These are phyloP conservation scores for Cryptophagus acutangulus DNA, from an alignment of 2,888 invertebrate species.

Conservation along the genomic window DNA sequence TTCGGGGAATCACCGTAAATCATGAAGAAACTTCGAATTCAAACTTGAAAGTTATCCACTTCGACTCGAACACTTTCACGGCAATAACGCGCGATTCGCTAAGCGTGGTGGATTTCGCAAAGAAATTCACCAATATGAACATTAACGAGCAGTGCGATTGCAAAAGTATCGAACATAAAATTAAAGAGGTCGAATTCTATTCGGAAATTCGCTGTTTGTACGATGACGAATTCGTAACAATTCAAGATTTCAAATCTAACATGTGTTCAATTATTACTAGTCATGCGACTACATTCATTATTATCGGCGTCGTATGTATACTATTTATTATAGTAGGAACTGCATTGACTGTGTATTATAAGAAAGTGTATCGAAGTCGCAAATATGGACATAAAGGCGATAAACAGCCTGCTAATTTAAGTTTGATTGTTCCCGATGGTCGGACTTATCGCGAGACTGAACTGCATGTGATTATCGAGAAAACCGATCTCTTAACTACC, in stretches of 20 bases:
- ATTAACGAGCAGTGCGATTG: conserved; percentile 60
- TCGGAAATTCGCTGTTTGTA: conserved; percentile 39
- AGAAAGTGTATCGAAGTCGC: conserved; percentile 42
- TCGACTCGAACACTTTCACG: conserved; percentile 62
- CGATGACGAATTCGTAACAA: conserved; percentile 31
- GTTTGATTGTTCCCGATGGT: conserved; percentile 75
- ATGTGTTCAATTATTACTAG: conserved; percentile 39
- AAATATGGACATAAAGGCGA: conserved; percentile 46
- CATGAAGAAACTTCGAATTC: conserved; percentile 30
- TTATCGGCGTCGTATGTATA: conserved; percentile 47
- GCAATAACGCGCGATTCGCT: conserved; percentile 56
- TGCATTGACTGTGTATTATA: conserved; percentile 44
- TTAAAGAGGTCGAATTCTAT: conserved; percentile 29
- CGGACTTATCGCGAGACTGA: conserved; percentile 81
- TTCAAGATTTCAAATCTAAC: conserved; percentile 35
- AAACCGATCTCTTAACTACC: conserved; percentile 75
- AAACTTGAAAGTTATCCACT: conserved; percentile 46
- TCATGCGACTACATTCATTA: conserved; percentile 41
- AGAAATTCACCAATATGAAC: conserved; percentile 56
- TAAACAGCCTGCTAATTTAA: conserved; percentile 47
- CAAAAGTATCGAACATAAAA: conserved; percentile 30
- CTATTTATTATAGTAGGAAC: conserved; percentile 47
- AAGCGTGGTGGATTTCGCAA: conserved; percentile 52
- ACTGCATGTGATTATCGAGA: conserved; percentile 79
- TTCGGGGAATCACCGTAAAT: conserved; percentile 54